phyloP scores from a whole-genome alignment of 2,797 vertebrate species.

The Darevskia mixta region DNA sequence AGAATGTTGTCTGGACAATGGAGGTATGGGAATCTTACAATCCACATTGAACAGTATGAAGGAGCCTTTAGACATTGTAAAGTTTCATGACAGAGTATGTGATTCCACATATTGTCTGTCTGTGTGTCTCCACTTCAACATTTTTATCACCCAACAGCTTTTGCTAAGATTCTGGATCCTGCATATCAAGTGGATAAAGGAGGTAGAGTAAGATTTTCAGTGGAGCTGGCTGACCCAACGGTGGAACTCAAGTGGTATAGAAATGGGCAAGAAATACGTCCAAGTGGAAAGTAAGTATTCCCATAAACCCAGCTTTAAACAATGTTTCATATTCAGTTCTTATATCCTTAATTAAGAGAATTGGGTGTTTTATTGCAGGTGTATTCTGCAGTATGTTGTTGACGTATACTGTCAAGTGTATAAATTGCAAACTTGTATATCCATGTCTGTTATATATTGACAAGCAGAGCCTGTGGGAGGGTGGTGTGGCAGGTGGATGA shows the following conservation, averaged over 20 bases:
- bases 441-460: too few relatives aligned
- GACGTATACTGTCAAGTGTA: too few relatives aligned
- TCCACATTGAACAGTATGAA: too few relatives aligned
- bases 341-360: not conserved
- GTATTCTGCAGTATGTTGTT: too few relatives aligned
- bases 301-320: not conserved
- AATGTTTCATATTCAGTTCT: not conserved
- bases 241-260: slow-evolving; percentile 99
- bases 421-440: too few relatives aligned
- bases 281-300: slow-evolving; percentile 92
- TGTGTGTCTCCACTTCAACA: not conserved
- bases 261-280: slow-evolving; percentile 97
- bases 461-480: too few relatives aligned
- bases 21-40: too few relatives aligned
- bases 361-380: not conserved
- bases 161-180: slow-evolving; percentile 94
- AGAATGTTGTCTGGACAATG: too few relatives aligned
- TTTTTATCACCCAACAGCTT: slow-evolving; percentile 82
- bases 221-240: slow-evolving; percentile 96
- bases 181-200: slow-evolving; percentile 98
- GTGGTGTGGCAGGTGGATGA: too few relatives aligned
- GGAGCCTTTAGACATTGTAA: not conserved
- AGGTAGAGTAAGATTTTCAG: slow-evolving; percentile 91
- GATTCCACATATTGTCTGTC: slow-evolving; percentile 1
- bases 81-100: not conserved